A percentile compares a stretch with the other conserved stretches of the same genome.
These are phyloP conservation scores for Sparidentex hasta DNA, from an alignment of 2,797 vertebrate species.

Conservation along the genomic window DNA sequence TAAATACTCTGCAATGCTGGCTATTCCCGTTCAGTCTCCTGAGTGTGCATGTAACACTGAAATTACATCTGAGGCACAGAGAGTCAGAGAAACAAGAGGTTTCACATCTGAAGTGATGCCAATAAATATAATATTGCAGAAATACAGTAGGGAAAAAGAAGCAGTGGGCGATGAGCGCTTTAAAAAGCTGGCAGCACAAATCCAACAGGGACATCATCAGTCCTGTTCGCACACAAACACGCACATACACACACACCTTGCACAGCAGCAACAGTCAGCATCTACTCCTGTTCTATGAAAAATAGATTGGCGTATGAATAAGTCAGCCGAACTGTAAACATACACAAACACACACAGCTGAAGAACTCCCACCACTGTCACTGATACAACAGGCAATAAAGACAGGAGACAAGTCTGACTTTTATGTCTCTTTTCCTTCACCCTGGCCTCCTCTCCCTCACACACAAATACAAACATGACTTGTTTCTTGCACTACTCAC, in stretches of 20 bases:
- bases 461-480: slow-evolving; percentile 18
- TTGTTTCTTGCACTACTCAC: slow-evolving; percentile 72
- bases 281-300: slow-evolving; percentile 66
- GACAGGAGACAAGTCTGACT: slow-evolving; percentile 2
- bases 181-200: slow-evolving; percentile 33
- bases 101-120: slow-evolving; percentile 7
- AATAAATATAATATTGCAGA: slow-evolving; percentile 4
- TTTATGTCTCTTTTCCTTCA: not conserved
- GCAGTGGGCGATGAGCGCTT: slow-evolving; percentile 2
- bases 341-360: not conserved
- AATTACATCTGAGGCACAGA: slow-evolving; percentile 19
- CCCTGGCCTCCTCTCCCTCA: not conserved
- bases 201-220: slow-evolving; percentile 14
- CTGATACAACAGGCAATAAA: slow-evolving; percentile 24
- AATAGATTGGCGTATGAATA: slow-evolving; percentile 69
- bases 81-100: slow-evolving; percentile 26
- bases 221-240: no score
- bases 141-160: not conserved
- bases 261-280: slow-evolving; percentile 32
- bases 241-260: slow-evolving; percentile 15
- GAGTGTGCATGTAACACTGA: not conserved
- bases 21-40: slow-evolving; percentile 21
- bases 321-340: slow-evolving; percentile 44
- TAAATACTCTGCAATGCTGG: slow-evolving; percentile 34
- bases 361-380: slow-evolving; percentile 3